A percentile compares a stretch with the other conserved stretches of the same genome.
These are phyloP conservation scores for Clarias laeviceps DNA, from an alignment of 2,797 vertebrate genomes.

Conservation along the genomic window DNA sequence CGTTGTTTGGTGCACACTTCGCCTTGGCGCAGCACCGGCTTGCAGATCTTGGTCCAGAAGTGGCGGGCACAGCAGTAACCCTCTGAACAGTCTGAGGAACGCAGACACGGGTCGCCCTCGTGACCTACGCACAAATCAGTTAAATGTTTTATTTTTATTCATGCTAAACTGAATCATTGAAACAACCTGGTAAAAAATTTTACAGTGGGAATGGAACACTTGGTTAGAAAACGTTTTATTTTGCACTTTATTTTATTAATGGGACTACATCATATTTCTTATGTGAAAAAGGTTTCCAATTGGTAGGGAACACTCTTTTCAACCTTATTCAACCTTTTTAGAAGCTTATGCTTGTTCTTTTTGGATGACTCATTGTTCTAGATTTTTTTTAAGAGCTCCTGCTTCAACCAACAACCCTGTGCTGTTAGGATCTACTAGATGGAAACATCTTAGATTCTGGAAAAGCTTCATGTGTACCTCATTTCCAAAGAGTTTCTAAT, in stretches of 20 bases:
- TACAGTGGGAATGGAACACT: not conserved
- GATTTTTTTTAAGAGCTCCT: not conserved
- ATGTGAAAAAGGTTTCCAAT: not conserved
- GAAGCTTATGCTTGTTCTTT: not conserved
- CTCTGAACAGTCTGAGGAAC: slow-evolving; percentile 92
- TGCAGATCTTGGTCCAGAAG: slow-evolving; percentile 99
- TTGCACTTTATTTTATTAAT: not conserved
- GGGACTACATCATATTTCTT: not conserved
- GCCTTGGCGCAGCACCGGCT: slow-evolving; percentile 91
- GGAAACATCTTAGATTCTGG: not conserved
- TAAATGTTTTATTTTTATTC: not conserved
- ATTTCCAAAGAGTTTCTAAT: not conserved
- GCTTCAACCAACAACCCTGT: not conserved
- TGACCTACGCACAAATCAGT: slow-evolving; percentile 75
- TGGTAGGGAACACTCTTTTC: too few species aligned
- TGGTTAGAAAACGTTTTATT: not conserved
- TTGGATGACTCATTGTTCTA: not conserved
- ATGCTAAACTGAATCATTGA: not conserved
- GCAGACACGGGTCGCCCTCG: slow-evolving; percentile 90
- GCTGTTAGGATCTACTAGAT: not conserved
- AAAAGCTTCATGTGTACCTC: not conserved
- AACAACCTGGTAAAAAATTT: not conserved
- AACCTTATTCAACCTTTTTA: not conserved
- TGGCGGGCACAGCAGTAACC: slow-evolving; percentile 96
- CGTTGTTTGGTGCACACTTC: slow-evolving; percentile 97